Percentiles rank a stretch among this genome's conserved stretches.
Conservation (phyloP, 2,113 vertebrate species). For the Periophthalmodon schlosseri region DNA sequence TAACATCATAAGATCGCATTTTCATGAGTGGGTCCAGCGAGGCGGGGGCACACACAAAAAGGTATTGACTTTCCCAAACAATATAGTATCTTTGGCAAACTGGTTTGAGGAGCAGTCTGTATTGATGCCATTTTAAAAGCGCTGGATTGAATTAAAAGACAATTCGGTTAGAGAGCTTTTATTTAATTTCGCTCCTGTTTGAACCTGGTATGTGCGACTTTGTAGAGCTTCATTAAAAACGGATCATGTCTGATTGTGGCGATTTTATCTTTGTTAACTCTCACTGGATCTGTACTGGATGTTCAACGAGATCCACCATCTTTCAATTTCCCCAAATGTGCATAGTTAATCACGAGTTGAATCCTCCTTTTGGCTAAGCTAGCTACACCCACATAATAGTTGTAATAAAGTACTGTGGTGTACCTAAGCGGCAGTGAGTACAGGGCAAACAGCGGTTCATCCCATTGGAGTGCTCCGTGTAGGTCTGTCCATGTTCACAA, state of each 20-base stretch:
- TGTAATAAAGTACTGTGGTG: neutral
- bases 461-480: conserved; percentile 79
- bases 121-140: conserved; percentile 16
- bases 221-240: neutral
- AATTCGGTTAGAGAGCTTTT: conserved; percentile 1
- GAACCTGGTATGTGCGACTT: neutral
- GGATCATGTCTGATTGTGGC: neutral
- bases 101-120: conserved; percentile 13
- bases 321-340: neutral
- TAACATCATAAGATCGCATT: conserved; percentile 74
- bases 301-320: neutral
- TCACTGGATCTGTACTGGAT: too few species aligned
- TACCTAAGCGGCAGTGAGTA: conserved; percentile 77
- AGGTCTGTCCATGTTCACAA: conserved; percentile 73
- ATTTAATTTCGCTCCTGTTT: neutral
- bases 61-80: conserved; percentile 57
- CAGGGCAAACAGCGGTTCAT: conserved; percentile 79
- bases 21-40: conserved; percentile 49
- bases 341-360: neutral
- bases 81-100: conserved; percentile 34
- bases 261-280: neutral
- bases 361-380: too few species aligned
- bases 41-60: conserved; percentile 51
- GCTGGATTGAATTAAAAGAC: conserved; percentile 10
- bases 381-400: too few species aligned